phyloP scores from a whole-genome alignment of 2,113 vertebrate species.

The Aix galericulata region DNA sequence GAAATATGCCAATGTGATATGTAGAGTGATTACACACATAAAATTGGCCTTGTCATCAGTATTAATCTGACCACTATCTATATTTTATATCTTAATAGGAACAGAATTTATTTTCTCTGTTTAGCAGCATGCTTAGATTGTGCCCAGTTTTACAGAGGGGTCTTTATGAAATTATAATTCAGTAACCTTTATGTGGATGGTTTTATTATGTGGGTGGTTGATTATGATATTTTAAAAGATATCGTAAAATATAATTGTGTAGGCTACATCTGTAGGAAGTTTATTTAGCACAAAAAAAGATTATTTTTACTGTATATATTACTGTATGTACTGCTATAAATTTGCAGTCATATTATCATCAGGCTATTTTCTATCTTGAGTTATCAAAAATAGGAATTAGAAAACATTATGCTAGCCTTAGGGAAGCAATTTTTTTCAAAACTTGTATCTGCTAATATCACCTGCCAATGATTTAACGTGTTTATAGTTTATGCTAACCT shows the following conservation, averaged over 20 bases:
- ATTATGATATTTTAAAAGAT: neutral
- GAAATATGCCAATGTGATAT: neutral
- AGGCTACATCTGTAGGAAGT: neutral
- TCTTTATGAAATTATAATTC: neutral
- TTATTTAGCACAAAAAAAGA: conserved; percentile 7
- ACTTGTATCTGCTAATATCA: conserved; percentile 49
- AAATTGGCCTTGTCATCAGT: neutral
- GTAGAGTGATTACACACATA: neutral
- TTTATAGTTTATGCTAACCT: conserved; percentile 53
- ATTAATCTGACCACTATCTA: neutral
- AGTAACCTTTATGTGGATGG: neutral
- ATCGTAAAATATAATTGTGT: neutral
- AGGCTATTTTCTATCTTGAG: conserved; percentile 9
- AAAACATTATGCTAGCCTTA: conserved; percentile 34
- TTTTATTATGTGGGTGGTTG: neutral
- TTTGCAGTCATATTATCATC: neutral
- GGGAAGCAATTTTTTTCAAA: conserved; percentile 26
- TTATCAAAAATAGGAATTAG: conserved; percentile 54
- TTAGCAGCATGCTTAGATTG: neutral
- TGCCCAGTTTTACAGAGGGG: neutral
- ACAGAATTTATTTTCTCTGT: neutral
- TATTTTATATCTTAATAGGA: neutral
- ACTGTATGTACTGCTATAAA: neutral
- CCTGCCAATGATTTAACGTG: conserved; percentile 51
- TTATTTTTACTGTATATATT: neutral